These are phyloP conservation scores for Leptopilina clavipes DNA, from an alignment of 1,140 invertebrate genomes.

Conservation along the genomic window DNA sequence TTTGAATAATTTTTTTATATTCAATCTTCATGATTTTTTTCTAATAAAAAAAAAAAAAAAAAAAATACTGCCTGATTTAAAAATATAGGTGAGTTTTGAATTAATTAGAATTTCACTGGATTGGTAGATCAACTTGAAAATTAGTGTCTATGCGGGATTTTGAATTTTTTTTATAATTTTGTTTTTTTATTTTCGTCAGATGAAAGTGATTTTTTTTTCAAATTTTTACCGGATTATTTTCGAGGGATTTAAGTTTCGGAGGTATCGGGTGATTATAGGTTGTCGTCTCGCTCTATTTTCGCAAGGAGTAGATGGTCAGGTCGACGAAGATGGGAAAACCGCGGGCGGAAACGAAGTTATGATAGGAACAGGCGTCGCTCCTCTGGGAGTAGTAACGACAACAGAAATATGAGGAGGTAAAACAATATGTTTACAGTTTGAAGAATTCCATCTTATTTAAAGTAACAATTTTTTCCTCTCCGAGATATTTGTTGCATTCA, in stretches of 20 bases:
- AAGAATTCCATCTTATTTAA: slow-evolving; percentile 3
- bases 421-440: slow-evolving; percentile 42
- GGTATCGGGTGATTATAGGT: slow-evolving; percentile 59
- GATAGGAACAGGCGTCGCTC: slow-evolving; percentile 56
- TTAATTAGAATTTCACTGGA: too few species aligned
- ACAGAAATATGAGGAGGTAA: slow-evolving; percentile 61
- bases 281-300: slow-evolving; percentile 59
- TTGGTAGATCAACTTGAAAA: too few species aligned
- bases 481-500: not conserved
- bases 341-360: slow-evolving; percentile 50
- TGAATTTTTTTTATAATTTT: too few species aligned
- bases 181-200: too few species aligned
- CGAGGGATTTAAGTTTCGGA: slow-evolving; percentile 37
- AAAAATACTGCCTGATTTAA: too few species aligned
- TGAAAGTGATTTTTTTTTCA: slow-evolving; percentile 11
- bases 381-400: slow-evolving; percentile 48
- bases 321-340: slow-evolving; percentile 45
- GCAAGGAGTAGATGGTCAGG: slow-evolving; percentile 58
- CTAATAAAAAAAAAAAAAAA: too few species aligned
- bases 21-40: too few species aligned
- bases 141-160: too few species aligned
- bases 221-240: slow-evolving; percentile 17
- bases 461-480: slow-evolving; percentile 1
- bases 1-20: not conserved
- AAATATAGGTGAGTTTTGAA: too few species aligned